Percentiles rank a stretch among this genome's conserved stretches.
Conservation (phyloP, 2,797 vertebrate genomes). For the Percopsis omiscomaycus region DNA sequence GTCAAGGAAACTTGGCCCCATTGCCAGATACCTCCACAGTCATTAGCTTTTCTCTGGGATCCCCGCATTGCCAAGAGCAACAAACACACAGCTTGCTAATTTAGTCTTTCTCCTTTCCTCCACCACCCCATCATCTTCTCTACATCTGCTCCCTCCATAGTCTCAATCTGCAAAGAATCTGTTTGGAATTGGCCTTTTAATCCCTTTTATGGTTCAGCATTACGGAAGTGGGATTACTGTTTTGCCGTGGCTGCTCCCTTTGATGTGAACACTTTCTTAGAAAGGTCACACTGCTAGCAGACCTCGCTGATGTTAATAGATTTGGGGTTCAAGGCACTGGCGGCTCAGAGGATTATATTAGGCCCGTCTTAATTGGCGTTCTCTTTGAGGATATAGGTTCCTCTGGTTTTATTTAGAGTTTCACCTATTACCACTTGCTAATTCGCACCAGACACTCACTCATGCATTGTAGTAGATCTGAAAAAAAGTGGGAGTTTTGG, state of each 20-base stretch:
- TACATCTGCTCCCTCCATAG: constrained; percentile 32
- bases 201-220: constrained; percentile 53
- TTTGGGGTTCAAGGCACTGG: constrained; percentile 40
- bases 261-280: constrained; percentile 59
- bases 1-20: constrained; percentile 73
- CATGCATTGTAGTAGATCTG: too few species aligned
- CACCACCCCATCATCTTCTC: constrained; percentile 30
- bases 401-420: constrained; percentile 36
- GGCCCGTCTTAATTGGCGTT: constrained; percentile 46
- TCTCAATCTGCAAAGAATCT: constrained; percentile 47
- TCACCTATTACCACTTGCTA: constrained; percentile 36
- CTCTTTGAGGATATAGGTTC: constrained; percentile 31
- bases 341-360: constrained; percentile 48
- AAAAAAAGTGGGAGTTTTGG: too few species aligned
- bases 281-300: constrained; percentile 44
- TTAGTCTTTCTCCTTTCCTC: constrained; percentile 67
- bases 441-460: background rate
- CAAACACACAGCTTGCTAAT: constrained; percentile 74
- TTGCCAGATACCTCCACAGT: constrained; percentile 74
- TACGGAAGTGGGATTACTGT: constrained; percentile 49
- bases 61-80: constrained; percentile 67
- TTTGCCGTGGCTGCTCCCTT: constrained; percentile 56
- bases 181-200: constrained; percentile 53
- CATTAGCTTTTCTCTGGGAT: constrained; percentile 74
- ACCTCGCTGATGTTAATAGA: constrained; percentile 50